Evolutionary conservation across 2,888 invertebrate genomes (phyloP), one percentile per base, ranked within the genome.

Genomic region (Anoplius nigerrimus): DNA sequence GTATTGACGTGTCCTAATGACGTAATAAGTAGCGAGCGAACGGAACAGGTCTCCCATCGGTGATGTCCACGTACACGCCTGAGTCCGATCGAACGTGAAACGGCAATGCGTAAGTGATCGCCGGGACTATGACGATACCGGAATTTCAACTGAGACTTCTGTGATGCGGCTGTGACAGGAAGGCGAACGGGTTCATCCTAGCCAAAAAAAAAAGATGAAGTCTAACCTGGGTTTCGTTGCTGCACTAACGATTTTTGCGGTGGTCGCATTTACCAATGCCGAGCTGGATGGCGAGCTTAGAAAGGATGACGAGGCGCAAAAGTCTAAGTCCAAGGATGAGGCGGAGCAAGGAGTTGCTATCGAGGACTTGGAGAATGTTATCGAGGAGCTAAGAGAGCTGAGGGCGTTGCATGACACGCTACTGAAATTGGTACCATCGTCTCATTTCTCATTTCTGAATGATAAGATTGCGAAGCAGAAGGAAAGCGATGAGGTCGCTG

Each of bases 1-100:
- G 67, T 66, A 74, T 80, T 84, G 84, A 84, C 84, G 84, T 84
- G 84, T 84, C 84, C 74, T 68, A 80, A 76, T 84, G 84, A 84
- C 84, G 84, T 83, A 84, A 83, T 80, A 74, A 60, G 62, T 66
- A 51, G 66, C 34, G 34, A 34, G 34, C 34, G 11, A 34, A 69
- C 64, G 59, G 53, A 24, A 66, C 69, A 61, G 53, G n/a, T n/a
- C 4, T 34, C 34, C 58, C 42, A 65, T 66, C 61, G 58, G 65
- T 71, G 71, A 85, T 84, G 83, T 85, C 82, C 83, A 85, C 84
- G 83, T 85, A 83, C 78, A 72, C 75, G 34, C 67, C 75, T 68
- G 64, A 72, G 67, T 24, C 52, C 72, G 60, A 66, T 67, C 71
- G 72, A 74, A 76, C 52, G 54, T 51, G 55, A 46, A 59, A 42